phyloP scores from a whole-genome alignment of 2,113 vertebrate species.

The Seriola dumerili region DNA sequence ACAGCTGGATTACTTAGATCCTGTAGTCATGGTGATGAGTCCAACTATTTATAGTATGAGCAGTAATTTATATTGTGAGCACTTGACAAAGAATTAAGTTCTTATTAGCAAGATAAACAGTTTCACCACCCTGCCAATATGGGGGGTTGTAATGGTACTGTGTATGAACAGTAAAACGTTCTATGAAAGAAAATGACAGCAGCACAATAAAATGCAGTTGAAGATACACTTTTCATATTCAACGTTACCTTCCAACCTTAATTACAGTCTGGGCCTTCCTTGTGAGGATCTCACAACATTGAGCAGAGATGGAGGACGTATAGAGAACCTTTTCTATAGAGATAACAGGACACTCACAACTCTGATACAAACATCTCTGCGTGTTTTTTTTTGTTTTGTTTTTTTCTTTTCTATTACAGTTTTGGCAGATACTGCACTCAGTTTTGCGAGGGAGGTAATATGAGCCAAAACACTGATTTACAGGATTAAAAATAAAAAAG shows the following conservation, averaged over 20 bases:
- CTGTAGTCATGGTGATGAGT: conserved; percentile 60
- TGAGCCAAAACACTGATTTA: neutral
- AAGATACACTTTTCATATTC: neutral
- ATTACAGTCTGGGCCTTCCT: neutral
- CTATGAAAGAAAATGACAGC: neutral
- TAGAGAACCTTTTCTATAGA: neutral
- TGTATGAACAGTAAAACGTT: neutral
- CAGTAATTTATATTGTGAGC: conserved; percentile 29
- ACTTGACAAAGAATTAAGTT: conserved; percentile 54
- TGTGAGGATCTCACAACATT: neutral
- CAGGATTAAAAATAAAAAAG: neutral
- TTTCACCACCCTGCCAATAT: conserved; percentile 11
- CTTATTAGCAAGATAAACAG: conserved; percentile 37
- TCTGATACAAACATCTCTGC: neutral
- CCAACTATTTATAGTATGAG: conserved; percentile 53
- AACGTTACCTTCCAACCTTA: neutral
- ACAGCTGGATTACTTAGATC: conserved; percentile 55
- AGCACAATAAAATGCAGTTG: neutral
- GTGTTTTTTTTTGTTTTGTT: neutral
- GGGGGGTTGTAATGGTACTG: neutral
- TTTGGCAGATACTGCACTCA: neutral
- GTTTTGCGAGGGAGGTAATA: neutral
- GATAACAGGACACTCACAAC: neutral
- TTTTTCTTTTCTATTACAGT: neutral
- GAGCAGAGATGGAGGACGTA: too few species aligned